Evolutionary conservation across 2,113 vertebrate species (phyloP).

Genomic region (Macquaria australasica): DNA sequence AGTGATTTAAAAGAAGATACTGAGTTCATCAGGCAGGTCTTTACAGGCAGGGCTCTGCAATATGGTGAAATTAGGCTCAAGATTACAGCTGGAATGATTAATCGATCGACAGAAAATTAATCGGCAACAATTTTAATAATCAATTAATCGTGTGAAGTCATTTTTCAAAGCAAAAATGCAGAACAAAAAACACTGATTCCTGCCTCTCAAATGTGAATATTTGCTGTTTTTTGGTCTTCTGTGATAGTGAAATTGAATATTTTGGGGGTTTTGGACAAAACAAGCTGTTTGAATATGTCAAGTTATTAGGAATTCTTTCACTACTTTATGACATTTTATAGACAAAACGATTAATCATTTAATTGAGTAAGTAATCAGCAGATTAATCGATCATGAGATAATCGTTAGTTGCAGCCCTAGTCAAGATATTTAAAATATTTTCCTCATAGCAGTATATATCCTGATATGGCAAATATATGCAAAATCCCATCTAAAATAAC

Average conservation of each 20-base stretch:
- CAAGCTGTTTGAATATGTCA: not conserved
- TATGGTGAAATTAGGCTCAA: not conserved
- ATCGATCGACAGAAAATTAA: not conserved
- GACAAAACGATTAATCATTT: too few relatives aligned
- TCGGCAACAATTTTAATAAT: too few relatives aligned
- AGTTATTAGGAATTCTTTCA: too few relatives aligned
- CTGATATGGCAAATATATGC: not conserved
- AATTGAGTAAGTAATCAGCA: too few relatives aligned
- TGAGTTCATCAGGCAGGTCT: not conserved
- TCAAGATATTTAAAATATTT: not conserved
- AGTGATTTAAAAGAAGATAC: not conserved
- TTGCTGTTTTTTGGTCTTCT: not conserved
- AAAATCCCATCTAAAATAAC: too few relatives aligned
- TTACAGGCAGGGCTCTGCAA: not conserved
- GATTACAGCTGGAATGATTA: not conserved
- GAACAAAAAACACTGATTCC: not conserved
- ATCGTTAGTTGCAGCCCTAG: not conserved
- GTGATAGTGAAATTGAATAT: not conserved
- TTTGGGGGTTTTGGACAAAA: not conserved
- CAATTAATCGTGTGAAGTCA: too few relatives aligned
- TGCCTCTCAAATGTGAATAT: not conserved
- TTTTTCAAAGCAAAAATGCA: too few relatives aligned
- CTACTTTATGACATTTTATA: too few relatives aligned
- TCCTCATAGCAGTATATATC: not conserved
- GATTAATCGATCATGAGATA: too few relatives aligned